phyloP scores from a whole-genome alignment of 2,797 vertebrate genomes.

The Psittacula derbiana region DNA sequence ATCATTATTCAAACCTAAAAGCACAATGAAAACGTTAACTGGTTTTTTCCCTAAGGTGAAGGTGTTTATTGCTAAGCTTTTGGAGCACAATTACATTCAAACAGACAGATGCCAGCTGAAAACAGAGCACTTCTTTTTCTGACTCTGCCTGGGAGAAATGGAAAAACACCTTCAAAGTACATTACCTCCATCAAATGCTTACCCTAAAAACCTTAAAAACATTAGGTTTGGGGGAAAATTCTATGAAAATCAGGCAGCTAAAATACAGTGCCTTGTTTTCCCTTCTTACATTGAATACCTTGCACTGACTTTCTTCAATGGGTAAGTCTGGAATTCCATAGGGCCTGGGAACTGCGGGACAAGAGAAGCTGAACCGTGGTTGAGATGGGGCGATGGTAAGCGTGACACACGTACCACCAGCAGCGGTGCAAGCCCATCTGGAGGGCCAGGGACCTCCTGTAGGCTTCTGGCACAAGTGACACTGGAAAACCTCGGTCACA shows the following conservation, averaged over 20 bases:
- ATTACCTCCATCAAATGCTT: not conserved
- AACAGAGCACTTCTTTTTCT: not conserved
- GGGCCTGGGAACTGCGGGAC: not conserved
- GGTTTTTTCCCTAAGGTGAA: conserved; percentile 54
- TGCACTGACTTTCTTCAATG: not conserved
- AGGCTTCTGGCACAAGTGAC: not conserved
- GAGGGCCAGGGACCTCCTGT: not conserved
- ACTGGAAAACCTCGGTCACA: not conserved
- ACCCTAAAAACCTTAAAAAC: conserved; percentile 6
- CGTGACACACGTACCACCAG: accelerated
- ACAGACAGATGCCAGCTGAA: conserved; percentile 15
- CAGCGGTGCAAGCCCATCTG: not conserved
- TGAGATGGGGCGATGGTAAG: not conserved
- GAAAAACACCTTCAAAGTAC: conserved; percentile 28
- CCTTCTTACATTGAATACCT: not conserved
- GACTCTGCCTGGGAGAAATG: not conserved
- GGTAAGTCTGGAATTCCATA: not conserved
- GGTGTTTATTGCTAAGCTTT: conserved; percentile 51
- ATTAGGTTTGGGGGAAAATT: not conserved
- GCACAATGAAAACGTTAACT: conserved; percentile 65
- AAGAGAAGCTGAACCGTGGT: accelerated
- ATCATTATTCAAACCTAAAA: conserved; percentile 71
- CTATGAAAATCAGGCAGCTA: not conserved
- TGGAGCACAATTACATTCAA: conserved; percentile 47
- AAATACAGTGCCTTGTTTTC: not conserved